Evolutionary conservation across 2,797 vertebrate species (phyloP), one percentile per base, ranked within the genome.

Genomic region (Esox masquinongy): DNA sequence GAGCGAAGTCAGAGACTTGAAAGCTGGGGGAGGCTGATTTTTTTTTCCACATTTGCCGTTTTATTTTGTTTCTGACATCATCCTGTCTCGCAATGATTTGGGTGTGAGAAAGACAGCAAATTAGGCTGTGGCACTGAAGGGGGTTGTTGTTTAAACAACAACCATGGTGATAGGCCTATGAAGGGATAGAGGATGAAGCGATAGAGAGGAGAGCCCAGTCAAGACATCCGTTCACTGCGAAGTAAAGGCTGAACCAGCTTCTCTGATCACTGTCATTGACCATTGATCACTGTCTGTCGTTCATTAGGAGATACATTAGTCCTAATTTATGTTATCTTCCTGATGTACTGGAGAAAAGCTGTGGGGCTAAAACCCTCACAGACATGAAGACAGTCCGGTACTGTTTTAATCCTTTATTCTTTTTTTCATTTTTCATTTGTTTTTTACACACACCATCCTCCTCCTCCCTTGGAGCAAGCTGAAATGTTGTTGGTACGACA

Each of bases 341-440:
- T 84, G 85, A 90, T 80, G 85, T 88, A 87, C 87, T 91, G 91
- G 90, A 92, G 83, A 90, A 87, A 87, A 83, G 71, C 80, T 77
- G 85, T 73, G 81, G 34, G 68, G 80, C 66, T 26, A 73, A 80
- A 81, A 77, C 39, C 80, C 83, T 81, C 53, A 78, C 86, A 82
- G 87, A 92, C 87, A 83, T 76, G 84, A 90, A 93, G 92, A 94
- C 93, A 93, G 93, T 93, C 92, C 78, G 93, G 93, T 91, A 94
- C 94, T 93, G 94, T 94, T 94, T 79, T 86, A 85, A 91, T 86
- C 80, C 82, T 87, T 14, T 75, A 8, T 8, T 11, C 4, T n/a
- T 12, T 73, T 79, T 76, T 59, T 7, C 14, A n/a, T 68, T 47
- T 74, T 80, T 67, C 70, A 74, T 77, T 82, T 72, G 50, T 78